These are phyloP conservation scores for Hyppa rectilinea DNA, from an alignment of 2,888 invertebrate species.

Conservation along the genomic window DNA sequence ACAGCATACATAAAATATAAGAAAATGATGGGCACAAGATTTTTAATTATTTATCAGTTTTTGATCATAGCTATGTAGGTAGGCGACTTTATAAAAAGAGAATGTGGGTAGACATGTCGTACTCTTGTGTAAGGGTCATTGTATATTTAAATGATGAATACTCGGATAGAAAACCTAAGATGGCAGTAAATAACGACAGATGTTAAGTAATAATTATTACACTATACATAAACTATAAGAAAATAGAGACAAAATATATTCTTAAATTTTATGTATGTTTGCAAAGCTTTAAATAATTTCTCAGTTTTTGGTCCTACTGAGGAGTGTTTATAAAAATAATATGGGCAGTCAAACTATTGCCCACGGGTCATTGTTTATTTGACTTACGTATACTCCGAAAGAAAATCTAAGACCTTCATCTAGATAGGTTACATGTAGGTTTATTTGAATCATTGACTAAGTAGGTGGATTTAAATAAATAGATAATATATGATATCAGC, in stretches of 20 bases:
- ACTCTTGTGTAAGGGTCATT: conserved; percentile 72
- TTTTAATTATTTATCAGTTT: conserved; percentile 27
- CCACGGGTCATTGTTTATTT: conserved; percentile 65
- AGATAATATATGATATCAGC: neutral
- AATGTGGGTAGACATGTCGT: conserved; percentile 81
- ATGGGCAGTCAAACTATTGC: conserved; percentile 79
- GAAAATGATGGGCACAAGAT: neutral
- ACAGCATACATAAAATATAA: conserved; percentile 33
- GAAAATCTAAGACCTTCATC: conserved; percentile 13
- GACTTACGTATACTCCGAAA: conserved; percentile 4
- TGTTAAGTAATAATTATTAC: no score
- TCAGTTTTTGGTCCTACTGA: conserved; percentile 38
- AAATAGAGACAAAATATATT: no score
- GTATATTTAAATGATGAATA: conserved; percentile 23
- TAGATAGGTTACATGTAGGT: conserved; percentile 4
- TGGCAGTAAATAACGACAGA: no score
- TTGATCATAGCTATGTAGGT: conserved; percentile 61
- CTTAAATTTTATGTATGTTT: no score
- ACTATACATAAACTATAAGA: no score
- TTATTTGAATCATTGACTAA: conserved; percentile 7
- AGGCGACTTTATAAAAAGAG: conserved; percentile 63
- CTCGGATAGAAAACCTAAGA: neutral
- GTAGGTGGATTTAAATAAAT: conserved; percentile 9
- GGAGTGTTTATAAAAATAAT: conserved; percentile 64
- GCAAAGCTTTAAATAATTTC: conserved; percentile 18